Conservation (phyloP, 2,797 vertebrate species). For the Anguilla pacifica region DNA sequence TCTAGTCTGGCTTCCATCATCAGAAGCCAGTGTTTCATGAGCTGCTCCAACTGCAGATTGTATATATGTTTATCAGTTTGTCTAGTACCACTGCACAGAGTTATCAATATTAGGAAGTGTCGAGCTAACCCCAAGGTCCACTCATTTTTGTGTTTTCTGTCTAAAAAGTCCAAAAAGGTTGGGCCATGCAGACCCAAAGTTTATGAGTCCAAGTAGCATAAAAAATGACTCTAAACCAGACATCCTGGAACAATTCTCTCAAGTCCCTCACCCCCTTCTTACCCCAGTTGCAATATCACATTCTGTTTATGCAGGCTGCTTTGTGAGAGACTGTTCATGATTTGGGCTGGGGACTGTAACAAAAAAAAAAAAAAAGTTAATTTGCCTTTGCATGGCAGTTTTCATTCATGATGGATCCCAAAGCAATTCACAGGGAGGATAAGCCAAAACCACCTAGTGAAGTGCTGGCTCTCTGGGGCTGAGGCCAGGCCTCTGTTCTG, state of each 20-base stretch:
- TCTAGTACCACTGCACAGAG: not conserved
- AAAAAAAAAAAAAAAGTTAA: constrained; percentile 14
- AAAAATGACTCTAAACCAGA: constrained; percentile 20
- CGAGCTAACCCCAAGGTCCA: not conserved
- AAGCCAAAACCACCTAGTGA: constrained; percentile 32
- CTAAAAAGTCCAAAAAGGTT: not conserved
- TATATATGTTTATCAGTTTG: not conserved
- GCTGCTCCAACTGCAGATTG: not conserved
- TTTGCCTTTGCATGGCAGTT: constrained; percentile 21
- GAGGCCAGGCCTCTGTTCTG: constrained; percentile 35
- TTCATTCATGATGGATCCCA: constrained; percentile 25
- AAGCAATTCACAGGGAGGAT: constrained; percentile 25
- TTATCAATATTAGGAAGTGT: not conserved
- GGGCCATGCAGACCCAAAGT: not conserved
- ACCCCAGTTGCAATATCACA: constrained; percentile 21
- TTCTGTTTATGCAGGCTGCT: constrained; percentile 25
- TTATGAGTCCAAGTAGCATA: not conserved
- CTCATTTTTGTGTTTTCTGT: not conserved
- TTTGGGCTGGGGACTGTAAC: constrained; percentile 12
- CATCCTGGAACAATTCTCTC: constrained; percentile 25
- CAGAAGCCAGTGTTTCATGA: not conserved
- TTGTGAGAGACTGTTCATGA: constrained; percentile 20
- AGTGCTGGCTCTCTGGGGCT: constrained; percentile 25
- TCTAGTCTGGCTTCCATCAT: not conserved
- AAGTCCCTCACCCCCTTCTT: constrained; percentile 10